Base-by-base conservation (phyloP, 2,888 invertebrate genomes). In the Proisotoma minuta region DNA sequence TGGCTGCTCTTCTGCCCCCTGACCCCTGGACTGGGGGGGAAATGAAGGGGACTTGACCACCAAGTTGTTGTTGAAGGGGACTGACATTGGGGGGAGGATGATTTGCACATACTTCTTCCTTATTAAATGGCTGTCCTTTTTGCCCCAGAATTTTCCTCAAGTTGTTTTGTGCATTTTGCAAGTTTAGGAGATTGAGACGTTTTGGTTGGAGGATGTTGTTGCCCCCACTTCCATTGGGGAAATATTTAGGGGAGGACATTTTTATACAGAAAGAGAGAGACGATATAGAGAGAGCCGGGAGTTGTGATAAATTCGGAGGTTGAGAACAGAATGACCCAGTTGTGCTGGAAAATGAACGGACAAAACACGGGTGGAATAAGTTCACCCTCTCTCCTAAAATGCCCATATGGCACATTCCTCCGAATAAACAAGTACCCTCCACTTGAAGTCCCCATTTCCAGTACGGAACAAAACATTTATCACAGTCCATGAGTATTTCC, bases 1-100 rank as follows among this genome's bases (percentile, higher is more conserved):
- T 68, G 2, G 69, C 65, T 12, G 61, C 65, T 23, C 69, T 48
- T 23, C 28, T 51, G 8, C 27, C n/a, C 3, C 49, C 49, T 3
- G 49, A 22, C 15, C 27, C 3, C 3, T 22, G 26, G 4, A 51
- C n/a, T 12, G 28, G 24, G 28, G 51, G 51, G 18, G 27, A 27
- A 18, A 15, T 51, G 15, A 15, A 27, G 10, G 28, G 51, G 3
- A 51, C 15, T 12, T 5, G 24, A 12, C 27, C 28, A 3, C 24
- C n/a, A 27, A 27, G 51, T 27, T 51, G 51, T 26, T 51, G 24
- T n/a, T 28, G 24, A 27, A 51, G 28, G n/a, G 24, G 51, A 20
- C 51, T 51, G 15, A 51, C 27, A n/a, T n/a, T n/a, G 23, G 15
- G 18, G 3, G 49, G 49, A 27, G 28, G 51, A n/a, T n/a, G n/a